Evolutionary conservation across 2,113 vertebrate species (phyloP).

Genomic region (Nothoprocta perdicaria): DNA sequence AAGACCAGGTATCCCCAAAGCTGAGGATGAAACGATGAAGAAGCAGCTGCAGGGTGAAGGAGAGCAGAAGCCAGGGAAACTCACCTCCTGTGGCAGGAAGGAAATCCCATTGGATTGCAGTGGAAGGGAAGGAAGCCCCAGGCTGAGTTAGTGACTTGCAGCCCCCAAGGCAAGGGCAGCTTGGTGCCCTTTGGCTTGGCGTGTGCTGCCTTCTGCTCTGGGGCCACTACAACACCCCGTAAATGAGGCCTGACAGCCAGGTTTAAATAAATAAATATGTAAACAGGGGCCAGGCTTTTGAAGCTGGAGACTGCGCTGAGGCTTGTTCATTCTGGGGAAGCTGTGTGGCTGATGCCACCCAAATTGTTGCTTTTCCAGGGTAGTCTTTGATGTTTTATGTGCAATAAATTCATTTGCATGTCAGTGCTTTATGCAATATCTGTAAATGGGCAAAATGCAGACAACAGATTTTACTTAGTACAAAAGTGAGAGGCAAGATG

Average conservation of each 20-base stretch:
- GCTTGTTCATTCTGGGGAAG: neutral
- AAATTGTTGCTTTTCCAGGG: neutral
- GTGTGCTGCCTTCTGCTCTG: neutral
- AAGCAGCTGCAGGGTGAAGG: neutral
- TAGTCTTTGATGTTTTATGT: neutral
- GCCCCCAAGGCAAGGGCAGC: neutral
- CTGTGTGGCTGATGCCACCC: neutral
- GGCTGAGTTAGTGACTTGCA: neutral
- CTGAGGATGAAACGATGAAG: neutral
- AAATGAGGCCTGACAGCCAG: neutral
- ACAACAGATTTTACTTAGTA: neutral
- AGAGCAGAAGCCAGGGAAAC: neutral
- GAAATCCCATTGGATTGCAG: neutral
- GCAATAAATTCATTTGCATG: neutral
- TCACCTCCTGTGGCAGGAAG: neutral
- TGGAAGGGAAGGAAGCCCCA: neutral
- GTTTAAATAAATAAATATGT: neutral
- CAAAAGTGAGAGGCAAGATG: neutral
- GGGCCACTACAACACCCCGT: neutral
- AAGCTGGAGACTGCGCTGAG: rapidly evolving
- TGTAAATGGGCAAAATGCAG: neutral
- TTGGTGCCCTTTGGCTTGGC: neutral
- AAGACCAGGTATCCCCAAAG: neutral
- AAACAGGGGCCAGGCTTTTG: neutral
- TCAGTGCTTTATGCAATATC: neutral